Percentiles rank a stretch among this genome's conserved stretches.
Conservation (phyloP, 2,113 vertebrate genomes). For the Amphilophus citrinellus region DNA sequence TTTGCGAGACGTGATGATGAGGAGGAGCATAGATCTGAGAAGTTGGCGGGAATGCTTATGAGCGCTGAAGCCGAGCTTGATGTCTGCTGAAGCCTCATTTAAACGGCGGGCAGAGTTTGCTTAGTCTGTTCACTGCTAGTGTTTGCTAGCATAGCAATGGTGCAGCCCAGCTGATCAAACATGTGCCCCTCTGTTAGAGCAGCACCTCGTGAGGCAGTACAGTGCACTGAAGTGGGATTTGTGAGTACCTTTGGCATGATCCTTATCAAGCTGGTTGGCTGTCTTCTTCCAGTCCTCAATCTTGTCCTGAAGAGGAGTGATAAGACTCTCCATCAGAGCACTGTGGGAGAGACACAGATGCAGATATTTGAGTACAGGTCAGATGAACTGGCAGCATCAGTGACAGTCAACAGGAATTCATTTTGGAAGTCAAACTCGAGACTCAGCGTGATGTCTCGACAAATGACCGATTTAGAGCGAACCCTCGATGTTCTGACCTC, state of each 20-base stretch:
- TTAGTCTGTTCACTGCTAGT: rapidly evolving
- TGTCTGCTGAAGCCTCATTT: not conserved
- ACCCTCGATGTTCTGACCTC: not conserved
- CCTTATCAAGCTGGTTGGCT: slow-evolving; percentile 96
- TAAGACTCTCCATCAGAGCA: slow-evolving; percentile 95
- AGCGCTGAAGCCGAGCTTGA: not conserved
- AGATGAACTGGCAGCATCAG: not conserved
- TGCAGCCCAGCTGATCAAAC: slow-evolving; percentile 7
- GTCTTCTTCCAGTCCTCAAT: slow-evolving; percentile 99
- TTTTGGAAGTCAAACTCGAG: too few relatives aligned
- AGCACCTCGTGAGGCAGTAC: not conserved
- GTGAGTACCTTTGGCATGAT: slow-evolving; percentile 93
- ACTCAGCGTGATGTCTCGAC: not conserved
- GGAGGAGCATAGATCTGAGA: not conserved
- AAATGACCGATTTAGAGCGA: not conserved
- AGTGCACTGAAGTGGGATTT: not conserved
- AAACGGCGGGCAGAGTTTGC: not conserved
- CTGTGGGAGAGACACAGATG: slow-evolving; percentile 71
- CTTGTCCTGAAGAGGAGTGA: slow-evolving; percentile 95
- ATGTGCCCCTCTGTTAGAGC: not conserved
- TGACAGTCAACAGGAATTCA: rapidly evolving
- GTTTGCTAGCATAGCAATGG: not conserved
- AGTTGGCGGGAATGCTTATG: not conserved
- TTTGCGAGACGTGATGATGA: rapidly evolving
- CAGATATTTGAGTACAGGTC: not conserved